Evolutionary conservation across 2,113 vertebrate species (phyloP).

Genomic region (Piprites chloris): DNA sequence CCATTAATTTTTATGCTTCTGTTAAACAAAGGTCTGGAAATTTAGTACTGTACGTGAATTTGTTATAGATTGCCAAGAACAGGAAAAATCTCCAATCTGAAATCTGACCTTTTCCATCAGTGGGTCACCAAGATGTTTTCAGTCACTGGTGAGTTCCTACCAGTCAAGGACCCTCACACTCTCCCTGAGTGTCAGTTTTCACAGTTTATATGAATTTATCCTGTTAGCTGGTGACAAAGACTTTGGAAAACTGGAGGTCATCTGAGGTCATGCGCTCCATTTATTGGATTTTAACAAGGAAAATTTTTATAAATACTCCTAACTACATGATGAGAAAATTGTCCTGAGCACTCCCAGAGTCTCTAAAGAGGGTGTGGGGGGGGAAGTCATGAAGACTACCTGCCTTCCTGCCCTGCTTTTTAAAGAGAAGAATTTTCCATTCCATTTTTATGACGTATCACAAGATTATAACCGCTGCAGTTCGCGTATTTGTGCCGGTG

Average conservation of each 20-base stretch:
- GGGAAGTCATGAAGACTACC: neutral
- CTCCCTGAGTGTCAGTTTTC: conserved; percentile 1
- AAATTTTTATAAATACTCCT: conserved; percentile 8
- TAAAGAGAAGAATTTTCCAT: neutral
- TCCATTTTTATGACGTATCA: neutral
- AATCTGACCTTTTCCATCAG: conserved; percentile 25
- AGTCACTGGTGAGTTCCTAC: neutral
- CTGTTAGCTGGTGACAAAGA: neutral
- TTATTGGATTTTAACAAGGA: conserved; percentile 47
- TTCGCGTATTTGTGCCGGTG: neutral
- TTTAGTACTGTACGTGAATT: conserved; percentile 17
- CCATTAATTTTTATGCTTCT: conserved; percentile 53
- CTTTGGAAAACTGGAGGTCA: conserved; percentile 19
- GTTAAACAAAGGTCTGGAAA: conserved; percentile 49
- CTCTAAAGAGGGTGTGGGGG: neutral
- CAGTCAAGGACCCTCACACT: neutral
- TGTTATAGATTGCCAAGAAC: conserved; percentile 25
- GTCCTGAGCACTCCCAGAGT: neutral
- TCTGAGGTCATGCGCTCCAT: neutral
- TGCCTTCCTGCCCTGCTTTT: neutral
- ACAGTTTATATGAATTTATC: neutral
- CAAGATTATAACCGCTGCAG: neutral
- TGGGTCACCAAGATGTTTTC: conserved; percentile 14
- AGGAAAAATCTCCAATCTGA: conserved; percentile 25
- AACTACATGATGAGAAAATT: conserved; percentile 26